These are phyloP conservation scores for Drosophila chauvacae DNA, from an alignment of 1,140 invertebrate genomes.

Conservation along the genomic window DNA sequence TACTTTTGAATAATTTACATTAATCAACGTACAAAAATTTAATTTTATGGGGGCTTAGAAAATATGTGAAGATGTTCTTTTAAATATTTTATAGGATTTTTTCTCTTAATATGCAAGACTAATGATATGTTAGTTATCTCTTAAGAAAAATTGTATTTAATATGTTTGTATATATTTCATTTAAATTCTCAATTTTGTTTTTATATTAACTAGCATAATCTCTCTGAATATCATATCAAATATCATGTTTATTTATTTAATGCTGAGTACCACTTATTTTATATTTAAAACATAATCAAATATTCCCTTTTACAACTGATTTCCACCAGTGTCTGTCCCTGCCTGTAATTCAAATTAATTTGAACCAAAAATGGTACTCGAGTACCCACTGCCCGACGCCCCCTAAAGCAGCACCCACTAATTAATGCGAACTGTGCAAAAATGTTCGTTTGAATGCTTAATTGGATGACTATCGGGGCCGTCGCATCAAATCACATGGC, in stretches of 20 bases:
- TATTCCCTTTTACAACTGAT: neutral
- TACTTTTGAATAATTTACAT: too few species aligned
- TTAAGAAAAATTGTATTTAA: too few species aligned
- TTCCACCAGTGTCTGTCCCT: neutral
- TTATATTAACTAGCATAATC: too few species aligned
- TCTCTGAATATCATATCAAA: neutral
- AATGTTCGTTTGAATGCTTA: slow-evolving; percentile 82
- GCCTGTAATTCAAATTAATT: slow-evolving; percentile 34
- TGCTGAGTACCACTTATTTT: neutral
- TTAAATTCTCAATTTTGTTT: too few species aligned
- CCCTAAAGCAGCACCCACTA: slow-evolving; percentile 36
- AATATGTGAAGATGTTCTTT: too few species aligned
- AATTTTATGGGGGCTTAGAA: too few species aligned
- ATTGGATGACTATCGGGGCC: slow-evolving; percentile 77
- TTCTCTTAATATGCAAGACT: too few species aligned
- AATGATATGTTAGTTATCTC: too few species aligned
- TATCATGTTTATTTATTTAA: neutral
- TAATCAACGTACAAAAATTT: too few species aligned
- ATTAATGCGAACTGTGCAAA: slow-evolving; percentile 76
- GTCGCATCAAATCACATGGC: slow-evolving; percentile 81
- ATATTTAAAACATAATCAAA: neutral
- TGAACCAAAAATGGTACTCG: slow-evolving; percentile 32
- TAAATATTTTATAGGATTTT: too few species aligned
- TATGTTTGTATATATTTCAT: too few species aligned
- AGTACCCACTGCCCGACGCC: neutral